These are phyloP conservation scores for Melanotus villosus DNA, from an alignment of 2,888 invertebrate genomes.

Conservation along the genomic window DNA sequence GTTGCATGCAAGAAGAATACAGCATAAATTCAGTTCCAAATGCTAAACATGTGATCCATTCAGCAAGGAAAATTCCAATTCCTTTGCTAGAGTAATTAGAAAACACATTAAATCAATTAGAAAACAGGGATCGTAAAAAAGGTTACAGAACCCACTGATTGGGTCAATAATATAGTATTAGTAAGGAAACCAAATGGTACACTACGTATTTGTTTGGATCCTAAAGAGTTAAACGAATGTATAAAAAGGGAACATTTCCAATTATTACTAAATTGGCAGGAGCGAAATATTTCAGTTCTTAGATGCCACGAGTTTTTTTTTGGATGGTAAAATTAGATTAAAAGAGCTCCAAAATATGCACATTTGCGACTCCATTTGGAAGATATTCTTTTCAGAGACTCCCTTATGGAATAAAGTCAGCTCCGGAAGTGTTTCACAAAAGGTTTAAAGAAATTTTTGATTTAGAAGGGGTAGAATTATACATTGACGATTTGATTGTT, in stretches of 20 bases:
- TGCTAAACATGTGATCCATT: too few species aligned
- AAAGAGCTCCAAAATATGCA: conserved; percentile 12
- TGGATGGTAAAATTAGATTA: conserved; percentile 10
- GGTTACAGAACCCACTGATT: too few species aligned
- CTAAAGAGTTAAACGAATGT: neutral
- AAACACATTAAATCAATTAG: too few species aligned
- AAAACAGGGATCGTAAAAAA: too few species aligned
- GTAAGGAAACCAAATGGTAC: neutral
- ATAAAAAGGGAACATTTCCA: neutral
- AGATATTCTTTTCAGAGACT: conserved; percentile 10
- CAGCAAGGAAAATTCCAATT: too few species aligned
- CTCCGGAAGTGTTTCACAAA: conserved; percentile 11
- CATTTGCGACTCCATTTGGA: conserved; percentile 10
- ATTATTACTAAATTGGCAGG: neutral
- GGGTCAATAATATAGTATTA: neutral
- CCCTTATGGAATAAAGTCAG: conserved; percentile 16
- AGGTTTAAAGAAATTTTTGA: conserved; percentile 17
- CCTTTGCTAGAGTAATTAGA: too few species aligned
- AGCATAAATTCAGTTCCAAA: too few species aligned
- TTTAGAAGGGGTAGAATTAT: neutral
- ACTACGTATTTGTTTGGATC: too few species aligned
- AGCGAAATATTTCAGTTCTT: neutral
- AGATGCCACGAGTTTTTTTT: neutral
- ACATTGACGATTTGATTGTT: conserved; percentile 23
- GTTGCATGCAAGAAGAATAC: too few species aligned